Percentiles rank a stretch among this genome's conserved stretches.
Conservation (phyloP, 2,888 invertebrate genomes). For the Tetragnatha montana region DNA sequence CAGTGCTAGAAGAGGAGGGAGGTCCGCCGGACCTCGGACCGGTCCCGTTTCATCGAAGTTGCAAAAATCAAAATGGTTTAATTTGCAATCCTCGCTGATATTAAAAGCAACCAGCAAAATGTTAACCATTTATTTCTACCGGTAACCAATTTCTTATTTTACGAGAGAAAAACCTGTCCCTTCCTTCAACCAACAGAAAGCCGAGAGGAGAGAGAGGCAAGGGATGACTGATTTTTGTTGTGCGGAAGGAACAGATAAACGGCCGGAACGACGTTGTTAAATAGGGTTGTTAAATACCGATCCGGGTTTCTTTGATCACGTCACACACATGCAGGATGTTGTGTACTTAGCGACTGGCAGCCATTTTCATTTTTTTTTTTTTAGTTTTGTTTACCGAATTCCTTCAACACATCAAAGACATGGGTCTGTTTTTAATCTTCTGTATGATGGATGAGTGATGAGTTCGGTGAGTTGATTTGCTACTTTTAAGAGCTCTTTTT, state of each 20-base stretch:
- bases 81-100: too few species aligned
- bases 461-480: neutral
- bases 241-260: constrained; percentile 25
- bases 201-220: neutral
- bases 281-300: constrained; percentile 31
- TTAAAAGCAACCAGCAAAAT: too few species aligned
- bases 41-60: too few species aligned
- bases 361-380: constrained; percentile 47
- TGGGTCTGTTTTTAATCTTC: constrained; percentile 18
- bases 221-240: too few species aligned
- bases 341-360: constrained; percentile 30
- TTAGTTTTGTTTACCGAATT: constrained; percentile 17
- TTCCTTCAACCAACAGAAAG: neutral
- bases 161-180: too few species aligned
- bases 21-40: too few species aligned
- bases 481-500: neutral
- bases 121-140: too few species aligned
- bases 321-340: constrained; percentile 33
- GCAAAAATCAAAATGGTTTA: too few species aligned
- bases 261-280: constrained; percentile 1
- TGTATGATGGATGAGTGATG: constrained; percentile 23
- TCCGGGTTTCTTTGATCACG: constrained; percentile 20
- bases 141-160: too few species aligned
- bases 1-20: too few species aligned
- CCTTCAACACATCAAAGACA: constrained; percentile 7